These are phyloP conservation scores for Phthorimaea operculella DNA, from an alignment of 1,140 invertebrate species.

Conservation along the genomic window DNA sequence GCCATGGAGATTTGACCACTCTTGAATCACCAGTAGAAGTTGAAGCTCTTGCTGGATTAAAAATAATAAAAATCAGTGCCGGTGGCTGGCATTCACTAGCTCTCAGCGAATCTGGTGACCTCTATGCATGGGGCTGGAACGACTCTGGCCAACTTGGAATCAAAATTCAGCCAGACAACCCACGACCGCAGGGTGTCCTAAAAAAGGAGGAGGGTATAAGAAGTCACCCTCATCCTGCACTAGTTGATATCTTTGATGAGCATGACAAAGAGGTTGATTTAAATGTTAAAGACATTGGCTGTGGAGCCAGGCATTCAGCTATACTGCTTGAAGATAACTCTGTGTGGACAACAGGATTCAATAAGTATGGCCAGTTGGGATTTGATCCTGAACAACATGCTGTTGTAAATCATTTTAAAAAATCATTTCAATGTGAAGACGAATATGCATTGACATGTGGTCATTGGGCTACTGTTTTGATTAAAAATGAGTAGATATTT, in stretches of 20 bases:
- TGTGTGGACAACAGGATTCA: conserved; percentile 78
- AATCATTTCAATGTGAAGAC: conserved; percentile 20
- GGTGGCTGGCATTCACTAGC: conserved; percentile 89
- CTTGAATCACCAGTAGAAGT: conserved; percentile 73
- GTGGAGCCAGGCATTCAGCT: conserved; percentile 76
- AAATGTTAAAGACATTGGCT: conserved; percentile 70
- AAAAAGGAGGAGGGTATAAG: conserved; percentile 16
- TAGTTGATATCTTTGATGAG: conserved; percentile 69
- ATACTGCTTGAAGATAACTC: conserved; percentile 70
- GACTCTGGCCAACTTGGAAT: conserved; percentile 85
- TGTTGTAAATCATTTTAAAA: conserved; percentile 36
- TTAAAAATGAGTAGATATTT: conserved; percentile 7
- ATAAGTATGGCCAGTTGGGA: conserved; percentile 80
- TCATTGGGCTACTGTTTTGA: conserved; percentile 44
- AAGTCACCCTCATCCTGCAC: conserved; percentile 62
- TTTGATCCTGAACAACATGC: conserved; percentile 29
- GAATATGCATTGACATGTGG: conserved; percentile 35
- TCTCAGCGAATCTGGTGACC: conserved; percentile 78
- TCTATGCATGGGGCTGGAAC: conserved; percentile 95
- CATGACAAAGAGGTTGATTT: conserved; percentile 46
- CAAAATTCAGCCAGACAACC: conserved; percentile 38
- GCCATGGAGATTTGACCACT: conserved; percentile 76
- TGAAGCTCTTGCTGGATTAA: conserved; percentile 79
- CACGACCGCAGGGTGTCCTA: conserved; percentile 15
- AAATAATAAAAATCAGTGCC: conserved; percentile 75